Conservation (phyloP, 2,797 vertebrate genomes). For the Gymnocypris eckloni region DNA sequence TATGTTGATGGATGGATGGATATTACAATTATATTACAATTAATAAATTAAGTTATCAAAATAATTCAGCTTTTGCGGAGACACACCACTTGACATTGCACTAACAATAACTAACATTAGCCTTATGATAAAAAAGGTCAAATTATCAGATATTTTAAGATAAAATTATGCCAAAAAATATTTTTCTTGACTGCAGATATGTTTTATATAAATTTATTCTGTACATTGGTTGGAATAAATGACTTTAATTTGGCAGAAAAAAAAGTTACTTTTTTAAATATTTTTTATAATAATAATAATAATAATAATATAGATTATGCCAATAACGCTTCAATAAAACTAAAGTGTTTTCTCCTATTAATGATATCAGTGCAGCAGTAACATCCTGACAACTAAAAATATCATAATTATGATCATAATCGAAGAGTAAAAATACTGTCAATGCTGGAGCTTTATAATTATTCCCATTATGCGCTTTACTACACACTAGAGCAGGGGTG, state of each 20-base stretch:
- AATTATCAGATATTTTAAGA: background rate
- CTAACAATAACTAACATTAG: too few relatives aligned
- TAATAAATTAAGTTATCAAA: too few relatives aligned
- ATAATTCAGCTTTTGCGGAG: too few relatives aligned
- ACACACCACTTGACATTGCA: too few relatives aligned
- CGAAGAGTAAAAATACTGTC: background rate
- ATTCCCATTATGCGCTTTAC: background rate
- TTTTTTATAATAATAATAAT: too few relatives aligned
- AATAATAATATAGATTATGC: background rate
- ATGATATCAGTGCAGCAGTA: background rate
- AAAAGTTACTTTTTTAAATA: too few relatives aligned
- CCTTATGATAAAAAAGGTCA: background rate
- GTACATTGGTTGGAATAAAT: background rate
- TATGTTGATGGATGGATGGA: too few relatives aligned
- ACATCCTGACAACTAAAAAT: background rate
- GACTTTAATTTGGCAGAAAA: background rate
- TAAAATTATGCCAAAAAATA: too few relatives aligned
- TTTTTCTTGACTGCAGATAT: background rate
- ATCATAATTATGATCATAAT: background rate
- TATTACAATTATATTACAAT: too few relatives aligned
- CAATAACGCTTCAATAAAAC: too few relatives aligned
- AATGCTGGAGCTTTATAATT: background rate
- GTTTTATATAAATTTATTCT: background rate
- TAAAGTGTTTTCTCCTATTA: background rate
- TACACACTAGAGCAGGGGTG: background rate